Evolutionary conservation across 2,888 invertebrate species (phyloP), one percentile per base, ranked within the genome.

Genomic region (Osmoderma eremita): DNA sequence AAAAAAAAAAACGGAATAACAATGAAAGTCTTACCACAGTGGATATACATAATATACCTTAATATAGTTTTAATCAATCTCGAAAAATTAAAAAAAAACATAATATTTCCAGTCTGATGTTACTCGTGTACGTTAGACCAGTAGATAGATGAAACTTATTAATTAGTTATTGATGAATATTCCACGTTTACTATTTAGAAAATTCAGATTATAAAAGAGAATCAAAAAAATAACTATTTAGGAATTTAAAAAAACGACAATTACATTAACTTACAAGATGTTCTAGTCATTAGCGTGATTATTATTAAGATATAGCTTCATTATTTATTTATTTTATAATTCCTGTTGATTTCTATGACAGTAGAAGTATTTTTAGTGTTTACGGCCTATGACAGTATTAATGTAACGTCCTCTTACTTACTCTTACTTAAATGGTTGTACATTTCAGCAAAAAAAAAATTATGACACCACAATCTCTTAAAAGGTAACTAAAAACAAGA

Each of bases 351-450:
- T 61, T 61, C 38, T 17, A 61, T 17, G 20, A 42, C 13, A 45
- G 22, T 45, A 61, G 30, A 61, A 72, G 72, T 72, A 74, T 74
- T 72, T 63, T 69, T 61, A 61, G 58, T 36, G 73, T 70, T 74
- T 72, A 71, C 71, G 73, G 76, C 75, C 76, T 75, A 75, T 74
- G 67, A 67, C 73, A 75, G 73, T 75, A 75, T 75, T 75, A 76
- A 70, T 56, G 61, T 22, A 61, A 69, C 63, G 63, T 53, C 38
- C 10, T 30, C 5, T 6, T 64, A 22, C 10, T 51, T 63, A 51
- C 10, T 30, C 5, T 6, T 64, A 22, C 10, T 51, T 63, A 51
- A 10, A 41, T 30, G 22, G 51, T 51, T 53, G 64, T 51, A 39
- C 18, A 12, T 17, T 53, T 53, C 51, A 24, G 36, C 15, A 36